These are phyloP conservation scores for Eudemis profundana DNA, from an alignment of 2,888 invertebrate genomes.

Conservation along the genomic window DNA sequence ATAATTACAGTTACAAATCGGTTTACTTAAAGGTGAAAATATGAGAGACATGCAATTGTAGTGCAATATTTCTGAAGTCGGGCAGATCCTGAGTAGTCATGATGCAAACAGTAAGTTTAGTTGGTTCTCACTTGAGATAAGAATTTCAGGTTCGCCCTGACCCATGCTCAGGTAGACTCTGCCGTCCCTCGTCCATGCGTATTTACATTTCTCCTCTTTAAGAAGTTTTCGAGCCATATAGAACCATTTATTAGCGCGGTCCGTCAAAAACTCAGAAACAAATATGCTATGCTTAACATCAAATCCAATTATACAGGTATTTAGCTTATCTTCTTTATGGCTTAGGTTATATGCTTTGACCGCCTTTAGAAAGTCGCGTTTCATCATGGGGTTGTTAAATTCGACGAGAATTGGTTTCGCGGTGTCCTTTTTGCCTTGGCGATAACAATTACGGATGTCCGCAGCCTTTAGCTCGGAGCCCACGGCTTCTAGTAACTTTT, in stretches of 20 bases:
- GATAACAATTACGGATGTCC: background rate
- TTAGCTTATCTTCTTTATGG: background rate
- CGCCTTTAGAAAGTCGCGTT: background rate
- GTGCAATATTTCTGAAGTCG: too few species aligned
- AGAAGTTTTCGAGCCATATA: conserved; percentile 1
- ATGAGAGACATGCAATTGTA: too few species aligned
- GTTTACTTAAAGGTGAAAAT: too few species aligned
- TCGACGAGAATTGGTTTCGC: background rate
- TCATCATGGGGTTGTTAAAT: background rate
- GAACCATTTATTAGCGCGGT: background rate
- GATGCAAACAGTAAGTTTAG: too few species aligned
- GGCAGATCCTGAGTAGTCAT: too few species aligned
- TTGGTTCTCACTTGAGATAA: too few species aligned
- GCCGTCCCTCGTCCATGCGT: background rate
- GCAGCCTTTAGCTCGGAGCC: background rate
- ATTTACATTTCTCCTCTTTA: background rate
- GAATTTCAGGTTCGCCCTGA: too few species aligned
- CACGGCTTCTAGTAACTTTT: background rate
- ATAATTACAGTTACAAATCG: too few species aligned
- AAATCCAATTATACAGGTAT: background rate
- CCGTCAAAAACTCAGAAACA: background rate
- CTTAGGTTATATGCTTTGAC: background rate
- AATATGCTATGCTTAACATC: background rate
- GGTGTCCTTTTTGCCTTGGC: background rate
- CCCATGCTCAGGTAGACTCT: too few species aligned